Conservation (phyloP, 2,888 invertebrate genomes). For the Zaprionus lineosus region DNA sequence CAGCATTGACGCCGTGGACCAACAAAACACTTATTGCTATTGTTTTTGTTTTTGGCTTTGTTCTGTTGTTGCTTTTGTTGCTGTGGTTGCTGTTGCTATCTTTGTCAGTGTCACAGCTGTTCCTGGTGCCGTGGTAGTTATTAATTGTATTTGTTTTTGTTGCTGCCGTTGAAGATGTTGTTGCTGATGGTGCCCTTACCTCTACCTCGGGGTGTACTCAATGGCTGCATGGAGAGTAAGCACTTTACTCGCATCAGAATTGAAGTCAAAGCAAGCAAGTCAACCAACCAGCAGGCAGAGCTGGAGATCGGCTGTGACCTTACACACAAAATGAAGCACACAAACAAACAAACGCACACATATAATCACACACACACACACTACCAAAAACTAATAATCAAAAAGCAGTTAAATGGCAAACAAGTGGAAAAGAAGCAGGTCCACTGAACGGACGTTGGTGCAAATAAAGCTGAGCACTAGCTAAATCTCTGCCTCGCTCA, state of each 20-base stretch:
- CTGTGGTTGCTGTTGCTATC: constrained; percentile 13
- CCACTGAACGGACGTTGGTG: constrained; percentile 40
- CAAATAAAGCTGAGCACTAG: constrained; percentile 26
- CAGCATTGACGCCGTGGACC: constrained; percentile 2
- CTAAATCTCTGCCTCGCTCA: constrained; percentile 3
- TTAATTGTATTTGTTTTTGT: constrained; percentile 49
- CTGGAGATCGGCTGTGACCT: constrained; percentile 72
- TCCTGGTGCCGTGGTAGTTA: constrained; percentile 40
- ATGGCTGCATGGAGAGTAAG: constrained; percentile 26
- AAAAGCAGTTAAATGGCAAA: constrained; percentile 76
- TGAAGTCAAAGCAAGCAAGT: constrained; percentile 72
- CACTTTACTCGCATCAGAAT: constrained; percentile 47
- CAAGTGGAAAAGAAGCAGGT: constrained; percentile 57
- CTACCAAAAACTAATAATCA: constrained; percentile 62
- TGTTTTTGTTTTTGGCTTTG: constrained; percentile 12
- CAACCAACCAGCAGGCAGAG: constrained; percentile 12
- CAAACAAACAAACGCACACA: neutral
- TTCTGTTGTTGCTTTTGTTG: constrained; percentile 23
- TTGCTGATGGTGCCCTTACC: constrained; percentile 22
- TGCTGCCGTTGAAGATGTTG: constrained; percentile 31
- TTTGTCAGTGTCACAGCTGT: neutral
- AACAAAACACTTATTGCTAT: constrained; percentile 23
- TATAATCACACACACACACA: neutral
- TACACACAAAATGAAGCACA: constrained; percentile 31
- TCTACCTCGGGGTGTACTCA: constrained; percentile 33